Evolutionary conservation across 2,113 vertebrate species (phyloP).

Genomic region (Erythrocercus mccallii): DNA sequence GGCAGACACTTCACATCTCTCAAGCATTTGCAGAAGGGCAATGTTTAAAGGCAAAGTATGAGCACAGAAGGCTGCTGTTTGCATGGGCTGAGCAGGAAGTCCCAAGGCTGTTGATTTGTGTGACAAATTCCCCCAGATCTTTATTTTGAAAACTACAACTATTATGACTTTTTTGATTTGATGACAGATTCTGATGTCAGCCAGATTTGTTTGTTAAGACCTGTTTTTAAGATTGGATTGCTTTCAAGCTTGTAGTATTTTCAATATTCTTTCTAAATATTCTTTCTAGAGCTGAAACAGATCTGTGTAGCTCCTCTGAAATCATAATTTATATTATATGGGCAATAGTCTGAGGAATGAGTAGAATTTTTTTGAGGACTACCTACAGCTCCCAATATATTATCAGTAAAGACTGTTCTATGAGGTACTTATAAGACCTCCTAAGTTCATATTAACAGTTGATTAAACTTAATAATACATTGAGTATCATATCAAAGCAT

Average conservation of each 20-base stretch:
- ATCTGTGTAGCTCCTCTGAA: background rate
- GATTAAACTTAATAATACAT: constrained; percentile 27
- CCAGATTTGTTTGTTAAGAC: background rate
- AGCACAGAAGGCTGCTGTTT: background rate
- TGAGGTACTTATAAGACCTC: background rate
- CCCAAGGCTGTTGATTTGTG: background rate
- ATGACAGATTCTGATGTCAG: background rate
- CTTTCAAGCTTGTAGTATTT: background rate
- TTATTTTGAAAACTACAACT: background rate
- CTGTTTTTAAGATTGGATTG: background rate
- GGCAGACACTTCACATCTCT: background rate
- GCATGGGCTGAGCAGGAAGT: background rate
- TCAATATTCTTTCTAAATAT: background rate
- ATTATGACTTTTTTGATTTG: background rate
- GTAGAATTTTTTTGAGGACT: background rate
- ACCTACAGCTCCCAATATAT: background rate
- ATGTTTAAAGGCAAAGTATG: background rate
- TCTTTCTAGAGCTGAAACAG: background rate
- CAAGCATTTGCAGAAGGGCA: background rate
- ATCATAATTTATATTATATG: background rate
- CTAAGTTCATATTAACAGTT: constrained; percentile 11
- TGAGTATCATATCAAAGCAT: constrained; percentile 2
- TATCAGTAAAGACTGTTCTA: background rate
- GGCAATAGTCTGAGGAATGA: background rate
- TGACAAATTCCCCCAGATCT: background rate